Base-by-base conservation (phyloP, 2,888 invertebrate species). In the Scaptomyza flava region DNA sequence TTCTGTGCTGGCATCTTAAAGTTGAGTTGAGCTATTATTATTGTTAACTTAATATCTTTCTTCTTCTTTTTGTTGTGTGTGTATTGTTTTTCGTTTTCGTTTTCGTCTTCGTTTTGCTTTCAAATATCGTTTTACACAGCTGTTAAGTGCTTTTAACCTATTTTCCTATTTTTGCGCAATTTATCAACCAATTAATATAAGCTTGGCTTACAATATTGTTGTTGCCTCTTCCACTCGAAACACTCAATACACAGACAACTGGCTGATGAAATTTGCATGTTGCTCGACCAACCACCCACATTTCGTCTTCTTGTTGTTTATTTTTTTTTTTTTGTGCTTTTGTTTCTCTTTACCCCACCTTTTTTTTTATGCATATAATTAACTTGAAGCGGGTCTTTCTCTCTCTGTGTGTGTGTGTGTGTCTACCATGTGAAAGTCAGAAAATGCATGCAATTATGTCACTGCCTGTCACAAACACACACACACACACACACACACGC, bases 141-240 rank as follows among this genome's bases (percentile, higher is more conserved):
- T 72, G 72, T 82, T 75, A 68, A 81, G 81, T 66, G 80, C 86
- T 77, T 77, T 85, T 82, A 87, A 82, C 86, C 83, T 85, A 82
- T 85, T 78, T 78, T 81, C 62, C 78, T 46, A 78, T 74, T 78
- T 74, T 78, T 63, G 75, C 75, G 74, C 65, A 80, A 85, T 85
- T 85, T 82, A 82, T 86, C 83, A 87, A 85, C 68, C 82, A 80
- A 85, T 85, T 85, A 85, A 87, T 81, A 72, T 87, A 72, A 70
- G 87, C 81, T 72, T 63, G 74, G 79, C 62, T 71, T 66, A 76
- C 54, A 79, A 63, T 66, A 65, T 65, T 47, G 36, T 65, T 47
- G 36, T 71, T 72, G 50, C 61, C 51, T 66, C 53, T 6, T 61
- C 54, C 70, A 68, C 79, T 79, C 71, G 50, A 61, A 66, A 72